phyloP scores from a whole-genome alignment of 2,888 invertebrate species.

The Drosophila macrospina region DNA sequence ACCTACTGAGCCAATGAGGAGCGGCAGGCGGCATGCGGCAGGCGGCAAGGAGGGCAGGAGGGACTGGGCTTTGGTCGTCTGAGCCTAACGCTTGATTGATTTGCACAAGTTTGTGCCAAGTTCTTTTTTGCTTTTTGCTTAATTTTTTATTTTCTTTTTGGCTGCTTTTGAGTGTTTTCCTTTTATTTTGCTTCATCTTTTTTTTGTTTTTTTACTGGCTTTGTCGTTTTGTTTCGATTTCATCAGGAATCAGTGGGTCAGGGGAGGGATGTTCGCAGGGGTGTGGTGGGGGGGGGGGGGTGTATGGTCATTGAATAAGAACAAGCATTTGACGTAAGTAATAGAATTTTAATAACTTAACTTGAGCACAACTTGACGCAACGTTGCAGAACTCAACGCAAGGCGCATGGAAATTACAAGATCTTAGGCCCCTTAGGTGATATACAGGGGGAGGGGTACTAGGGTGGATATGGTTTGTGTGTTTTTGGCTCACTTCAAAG shows the following conservation, averaged over 20 bases:
- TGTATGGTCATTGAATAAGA: conserved; percentile 7
- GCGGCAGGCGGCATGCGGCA: no score
- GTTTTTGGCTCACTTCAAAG: conserved; percentile 58
- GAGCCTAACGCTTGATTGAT: conserved; percentile 67
- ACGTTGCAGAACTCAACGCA: conserved; percentile 10
- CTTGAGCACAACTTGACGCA: conserved; percentile 23
- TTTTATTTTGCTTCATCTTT: conserved; percentile 14
- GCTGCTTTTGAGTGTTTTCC: conserved; percentile 33
- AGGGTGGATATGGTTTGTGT: conserved; percentile 10
- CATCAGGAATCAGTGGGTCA: conserved; percentile 28
- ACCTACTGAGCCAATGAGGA: conserved; percentile 31
- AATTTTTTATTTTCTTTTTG: conserved; percentile 6
- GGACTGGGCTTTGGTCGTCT: conserved; percentile 7
- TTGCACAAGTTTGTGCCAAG: conserved; percentile 65
- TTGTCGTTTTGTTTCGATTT: conserved; percentile 48
- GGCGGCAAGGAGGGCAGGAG: neutral
- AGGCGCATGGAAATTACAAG: conserved; percentile 23
- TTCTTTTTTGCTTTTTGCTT: conserved; percentile 19
- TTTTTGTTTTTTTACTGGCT: conserved; percentile 18
- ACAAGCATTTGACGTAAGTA: conserved; percentile 43
- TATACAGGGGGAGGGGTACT: neutral
- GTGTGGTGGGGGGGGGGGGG: neutral
- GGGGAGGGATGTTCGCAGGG: neutral
- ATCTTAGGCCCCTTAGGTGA: conserved; percentile 8
- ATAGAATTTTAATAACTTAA: conserved; percentile 73